These are phyloP conservation scores for Itoplectis maculator DNA, from an alignment of 2,888 invertebrate species.

Conservation along the genomic window DNA sequence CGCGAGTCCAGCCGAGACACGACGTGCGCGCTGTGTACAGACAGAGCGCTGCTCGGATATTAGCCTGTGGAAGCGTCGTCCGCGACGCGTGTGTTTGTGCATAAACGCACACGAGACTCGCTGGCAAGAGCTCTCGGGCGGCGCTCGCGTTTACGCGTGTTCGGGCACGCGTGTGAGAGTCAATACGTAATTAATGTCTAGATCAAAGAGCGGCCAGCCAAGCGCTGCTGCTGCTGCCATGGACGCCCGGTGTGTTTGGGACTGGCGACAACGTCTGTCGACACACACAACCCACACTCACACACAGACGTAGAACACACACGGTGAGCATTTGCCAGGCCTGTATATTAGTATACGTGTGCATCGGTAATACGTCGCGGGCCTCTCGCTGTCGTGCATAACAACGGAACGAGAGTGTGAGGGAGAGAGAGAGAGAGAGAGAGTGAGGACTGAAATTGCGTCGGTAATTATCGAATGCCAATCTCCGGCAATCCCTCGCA, in stretches of 20 bases:
- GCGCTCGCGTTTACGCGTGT: background rate
- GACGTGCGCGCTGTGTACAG: too few species aligned
- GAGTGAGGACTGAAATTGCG: conserved; percentile 31
- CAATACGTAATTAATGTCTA: conserved; percentile 61
- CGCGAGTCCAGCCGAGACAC: background rate
- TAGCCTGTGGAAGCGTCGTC: background rate
- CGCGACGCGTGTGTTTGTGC: background rate
- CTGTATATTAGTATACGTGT: background rate
- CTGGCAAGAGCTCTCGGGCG: background rate
- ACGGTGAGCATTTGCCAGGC: background rate
- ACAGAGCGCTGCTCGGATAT: background rate
- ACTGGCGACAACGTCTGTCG: conserved; percentile 45
- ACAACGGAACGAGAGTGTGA: too few species aligned
- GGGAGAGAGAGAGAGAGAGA: too few species aligned
- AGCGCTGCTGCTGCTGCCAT: background rate
- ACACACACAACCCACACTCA: background rate
- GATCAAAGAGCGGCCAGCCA: conserved; percentile 55
- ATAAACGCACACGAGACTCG: conserved; percentile 16
- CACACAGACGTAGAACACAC: too few species aligned
- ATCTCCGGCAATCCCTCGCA: conserved; percentile 54
- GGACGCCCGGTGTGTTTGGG: conserved; percentile 30
- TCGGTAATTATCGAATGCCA: conserved; percentile 64
- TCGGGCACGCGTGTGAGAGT: conserved; percentile 32
- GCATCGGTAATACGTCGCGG: conserved; percentile 5
- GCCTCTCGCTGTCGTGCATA: too few species aligned